A percentile compares a stretch with the other conserved stretches of the same genome.
phyloP scores from a whole-genome alignment of 2,888 invertebrate genomes.

The Sphinx pinastri region DNA sequence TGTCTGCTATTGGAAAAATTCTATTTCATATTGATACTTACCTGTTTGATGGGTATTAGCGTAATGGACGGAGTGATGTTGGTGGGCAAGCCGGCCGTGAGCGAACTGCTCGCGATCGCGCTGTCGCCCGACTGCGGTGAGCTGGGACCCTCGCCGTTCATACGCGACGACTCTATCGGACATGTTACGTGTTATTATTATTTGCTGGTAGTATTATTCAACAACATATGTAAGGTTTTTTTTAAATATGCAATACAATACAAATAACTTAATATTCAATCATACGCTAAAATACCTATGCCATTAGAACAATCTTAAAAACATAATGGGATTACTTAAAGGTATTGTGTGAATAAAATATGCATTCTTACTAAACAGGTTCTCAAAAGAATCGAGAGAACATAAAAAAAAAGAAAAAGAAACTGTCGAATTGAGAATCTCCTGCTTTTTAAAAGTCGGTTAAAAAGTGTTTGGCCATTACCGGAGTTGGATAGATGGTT shows the following conservation, averaged over 20 bases:
- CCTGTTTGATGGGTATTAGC: conserved; percentile 93
- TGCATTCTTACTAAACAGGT: not conserved
- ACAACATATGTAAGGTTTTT: not conserved
- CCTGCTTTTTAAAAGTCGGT: not conserved
- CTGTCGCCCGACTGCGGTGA: conserved; percentile 93
- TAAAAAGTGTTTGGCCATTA: conserved; percentile 31
- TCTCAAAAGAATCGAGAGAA: not conserved
- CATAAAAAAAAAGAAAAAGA: not conserved
- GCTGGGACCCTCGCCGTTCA: conserved; percentile 88
- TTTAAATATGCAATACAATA: too few relatives aligned
- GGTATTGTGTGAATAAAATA: too few relatives aligned
- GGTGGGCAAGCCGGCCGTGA: conserved; percentile 81
- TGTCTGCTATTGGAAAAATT: too few relatives aligned
- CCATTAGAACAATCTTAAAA: too few relatives aligned
- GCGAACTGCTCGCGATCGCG: conserved; percentile 89
- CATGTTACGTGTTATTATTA: not conserved
- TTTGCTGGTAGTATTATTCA: not conserved
- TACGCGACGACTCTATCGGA: conserved; percentile 74
- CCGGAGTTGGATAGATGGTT: conserved; percentile 72
- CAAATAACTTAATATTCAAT: too few relatives aligned
- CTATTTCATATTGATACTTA: conserved; percentile 44
- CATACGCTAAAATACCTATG: too few relatives aligned
- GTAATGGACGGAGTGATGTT: conserved; percentile 93
- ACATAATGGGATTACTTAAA: too few relatives aligned
- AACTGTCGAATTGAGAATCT: too few relatives aligned